Evolutionary conservation across 2,113 vertebrate species (phyloP).

Genomic region (Phaethornis superciliosus): DNA sequence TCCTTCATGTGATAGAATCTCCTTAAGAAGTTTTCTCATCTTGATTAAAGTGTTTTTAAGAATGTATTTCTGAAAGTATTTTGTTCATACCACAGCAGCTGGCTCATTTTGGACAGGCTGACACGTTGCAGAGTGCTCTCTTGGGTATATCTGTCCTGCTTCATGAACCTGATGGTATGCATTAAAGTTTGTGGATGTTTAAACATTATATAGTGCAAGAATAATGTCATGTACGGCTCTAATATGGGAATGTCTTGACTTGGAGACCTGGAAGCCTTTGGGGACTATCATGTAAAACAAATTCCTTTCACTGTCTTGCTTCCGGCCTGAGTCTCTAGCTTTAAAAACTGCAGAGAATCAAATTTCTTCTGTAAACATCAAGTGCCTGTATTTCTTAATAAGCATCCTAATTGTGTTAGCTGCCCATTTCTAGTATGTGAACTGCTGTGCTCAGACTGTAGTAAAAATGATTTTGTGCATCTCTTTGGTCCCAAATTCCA

Average conservation of each 20-base stretch:
- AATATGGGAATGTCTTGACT: slow-evolving; percentile 57
- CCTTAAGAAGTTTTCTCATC: background rate
- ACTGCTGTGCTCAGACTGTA: fast-evolving
- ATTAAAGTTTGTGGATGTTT: slow-evolving; percentile 2
- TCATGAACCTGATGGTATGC: background rate
- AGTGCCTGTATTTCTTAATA: background rate
- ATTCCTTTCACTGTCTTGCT: slow-evolving; percentile 15
- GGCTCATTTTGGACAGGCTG: background rate
- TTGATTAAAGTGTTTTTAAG: background rate
- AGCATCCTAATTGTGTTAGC: background rate
- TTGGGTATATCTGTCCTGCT: background rate
- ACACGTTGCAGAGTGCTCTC: background rate
- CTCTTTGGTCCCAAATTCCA: background rate
- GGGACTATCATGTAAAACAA: slow-evolving; percentile 51
- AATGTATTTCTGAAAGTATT: background rate
- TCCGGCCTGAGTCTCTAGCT: background rate
- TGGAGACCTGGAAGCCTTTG: slow-evolving; percentile 53
- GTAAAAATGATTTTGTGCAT: background rate
- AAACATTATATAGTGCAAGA: background rate
- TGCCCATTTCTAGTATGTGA: background rate
- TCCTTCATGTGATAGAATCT: background rate
- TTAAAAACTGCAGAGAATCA: slow-evolving; percentile 4
- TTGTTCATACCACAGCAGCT: background rate
- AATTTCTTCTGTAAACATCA: slow-evolving; percentile 28
- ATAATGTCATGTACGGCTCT: background rate